A percentile compares a stretch with the other conserved stretches of the same genome.
These are phyloP conservation scores for Heliornis fulica DNA, from an alignment of 2,113 vertebrate genomes.

Conservation along the genomic window DNA sequence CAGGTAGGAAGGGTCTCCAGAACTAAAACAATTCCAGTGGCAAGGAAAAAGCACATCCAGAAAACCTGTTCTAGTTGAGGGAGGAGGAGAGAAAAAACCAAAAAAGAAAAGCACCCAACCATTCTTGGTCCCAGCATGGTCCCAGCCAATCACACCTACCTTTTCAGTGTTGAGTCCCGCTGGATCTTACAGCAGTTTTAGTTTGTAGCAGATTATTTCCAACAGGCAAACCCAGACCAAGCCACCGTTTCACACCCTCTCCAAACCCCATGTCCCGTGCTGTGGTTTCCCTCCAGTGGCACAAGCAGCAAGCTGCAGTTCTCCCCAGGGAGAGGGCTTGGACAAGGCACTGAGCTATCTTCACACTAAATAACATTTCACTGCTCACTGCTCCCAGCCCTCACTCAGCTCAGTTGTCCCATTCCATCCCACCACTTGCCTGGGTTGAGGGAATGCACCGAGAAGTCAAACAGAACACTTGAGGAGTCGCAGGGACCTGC, in stretches of 20 bases:
- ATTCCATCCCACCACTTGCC: neutral
- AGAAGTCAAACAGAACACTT: accelerated
- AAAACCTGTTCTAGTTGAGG: neutral
- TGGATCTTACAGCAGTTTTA: neutral
- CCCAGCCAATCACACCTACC: neutral
- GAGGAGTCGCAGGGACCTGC: neutral
- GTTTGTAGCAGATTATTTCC: accelerated
- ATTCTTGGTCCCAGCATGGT: neutral
- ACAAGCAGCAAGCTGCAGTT: neutral
- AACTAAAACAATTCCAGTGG: neutral
- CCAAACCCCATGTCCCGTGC: accelerated
- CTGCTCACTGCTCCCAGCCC: neutral
- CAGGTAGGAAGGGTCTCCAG: neutral
- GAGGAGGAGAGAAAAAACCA: too few species aligned
- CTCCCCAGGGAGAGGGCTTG: neutral
- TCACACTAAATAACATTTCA: accelerated
- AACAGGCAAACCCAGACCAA: neutral
- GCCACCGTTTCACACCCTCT: accelerated
- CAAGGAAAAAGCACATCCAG: neutral
- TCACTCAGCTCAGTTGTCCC: neutral
- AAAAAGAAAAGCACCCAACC: accelerated
- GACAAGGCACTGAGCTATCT: neutral
- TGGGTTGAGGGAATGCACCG: accelerated
- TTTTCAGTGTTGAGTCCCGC: neutral
- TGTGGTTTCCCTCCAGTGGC: constrained; percentile 46